phyloP scores from a whole-genome alignment of 2,888 invertebrate species.

The Magallana nippona region DNA sequence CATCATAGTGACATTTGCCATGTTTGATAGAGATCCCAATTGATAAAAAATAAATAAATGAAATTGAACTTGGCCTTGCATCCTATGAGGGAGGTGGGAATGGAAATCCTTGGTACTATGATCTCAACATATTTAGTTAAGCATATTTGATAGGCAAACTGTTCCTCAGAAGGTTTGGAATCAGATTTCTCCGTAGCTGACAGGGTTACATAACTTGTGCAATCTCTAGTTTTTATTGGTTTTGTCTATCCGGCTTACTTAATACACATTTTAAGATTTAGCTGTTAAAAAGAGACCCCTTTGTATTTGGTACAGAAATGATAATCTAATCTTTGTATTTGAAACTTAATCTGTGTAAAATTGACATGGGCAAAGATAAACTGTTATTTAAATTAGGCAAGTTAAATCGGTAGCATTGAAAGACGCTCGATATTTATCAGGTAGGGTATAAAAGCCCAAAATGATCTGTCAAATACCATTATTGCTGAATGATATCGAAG shows the following conservation, averaged over 20 bases:
- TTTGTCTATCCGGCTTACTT: not conserved
- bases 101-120: not conserved
- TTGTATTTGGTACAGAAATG: conserved; percentile 6
- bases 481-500: conserved; percentile 19
- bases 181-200: not conserved
- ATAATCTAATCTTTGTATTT: conserved; percentile 35
- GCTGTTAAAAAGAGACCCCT: conserved; percentile 2
- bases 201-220: not conserved
- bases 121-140: not conserved
- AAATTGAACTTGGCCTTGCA: conserved; percentile 1
- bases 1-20: conserved; percentile 4
- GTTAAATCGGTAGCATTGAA: conserved; percentile 32
- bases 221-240: not conserved
- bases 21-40: not conserved
- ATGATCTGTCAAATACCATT: conserved; percentile 41
- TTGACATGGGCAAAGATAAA: conserved; percentile 35
- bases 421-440: conserved; percentile 30
- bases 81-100: not conserved
- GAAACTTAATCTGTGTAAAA: conserved; percentile 39
- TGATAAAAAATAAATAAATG: not conserved
- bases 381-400: conserved; percentile 37
- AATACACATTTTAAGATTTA: not conserved
- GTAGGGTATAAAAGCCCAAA: conserved; percentile 14
- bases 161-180: conserved; percentile 6
- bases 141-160: conserved; percentile 14